phyloP scores from a whole-genome alignment of 2,113 vertebrate species.

The Syngnathus floridae region DNA sequence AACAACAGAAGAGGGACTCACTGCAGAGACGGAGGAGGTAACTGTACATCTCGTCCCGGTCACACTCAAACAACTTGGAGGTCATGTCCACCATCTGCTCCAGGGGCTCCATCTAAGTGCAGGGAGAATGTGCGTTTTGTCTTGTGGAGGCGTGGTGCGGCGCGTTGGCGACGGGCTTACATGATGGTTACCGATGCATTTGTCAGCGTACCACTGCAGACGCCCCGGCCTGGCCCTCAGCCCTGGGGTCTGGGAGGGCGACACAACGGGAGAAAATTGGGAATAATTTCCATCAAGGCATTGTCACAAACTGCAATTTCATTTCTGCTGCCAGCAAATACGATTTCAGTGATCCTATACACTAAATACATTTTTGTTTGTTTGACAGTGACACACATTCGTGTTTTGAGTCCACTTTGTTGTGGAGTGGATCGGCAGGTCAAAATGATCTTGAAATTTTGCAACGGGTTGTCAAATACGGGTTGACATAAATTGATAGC shows the following conservation, averaged over 20 bases:
- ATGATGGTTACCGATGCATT: constrained; percentile 75
- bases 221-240: constrained; percentile 77
- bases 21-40: constrained; percentile 77
- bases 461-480: constrained; percentile 34
- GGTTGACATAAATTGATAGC: constrained; percentile 60
- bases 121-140: constrained; percentile 1
- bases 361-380: no score
- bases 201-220: constrained; percentile 84
- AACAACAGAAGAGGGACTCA: constrained; percentile 60
- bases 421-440: constrained; percentile 13
- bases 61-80: constrained; percentile 85
- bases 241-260: constrained; percentile 78
- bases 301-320: no score
- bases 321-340: no score
- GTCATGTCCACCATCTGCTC: constrained; percentile 86
- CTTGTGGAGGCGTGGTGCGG: neutral
- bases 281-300: no score
- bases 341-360: no score
- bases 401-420: no score
- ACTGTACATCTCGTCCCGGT: constrained; percentile 89
- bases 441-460: constrained; percentile 25
- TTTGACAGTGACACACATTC: no score
- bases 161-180: constrained; percentile 50
- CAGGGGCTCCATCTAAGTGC: constrained; percentile 76
- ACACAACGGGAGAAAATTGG: no score